phyloP scores from a whole-genome alignment of 2,888 invertebrate species.

The Clivina fossor region DNA sequence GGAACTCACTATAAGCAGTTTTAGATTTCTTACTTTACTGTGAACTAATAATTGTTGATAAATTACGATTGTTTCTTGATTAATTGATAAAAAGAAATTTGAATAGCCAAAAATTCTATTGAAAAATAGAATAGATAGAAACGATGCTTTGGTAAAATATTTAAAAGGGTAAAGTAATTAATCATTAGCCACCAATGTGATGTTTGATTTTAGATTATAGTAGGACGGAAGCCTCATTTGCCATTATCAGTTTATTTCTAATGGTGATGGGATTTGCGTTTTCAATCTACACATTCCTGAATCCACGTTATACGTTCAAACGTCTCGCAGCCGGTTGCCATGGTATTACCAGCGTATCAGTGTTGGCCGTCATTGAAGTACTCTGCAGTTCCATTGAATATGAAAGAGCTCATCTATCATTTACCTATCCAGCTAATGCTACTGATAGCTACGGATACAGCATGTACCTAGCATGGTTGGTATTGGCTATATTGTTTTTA shows the following conservation, averaged over 20 bases:
- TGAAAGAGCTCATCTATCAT: conserved; percentile 65
- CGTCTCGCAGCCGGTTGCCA: conserved; percentile 82
- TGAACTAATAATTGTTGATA: no score
- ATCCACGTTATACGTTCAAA: conserved; percentile 88
- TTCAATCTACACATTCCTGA: conserved; percentile 79
- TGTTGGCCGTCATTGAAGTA: conserved; percentile 81
- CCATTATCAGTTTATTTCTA: conserved; percentile 76
- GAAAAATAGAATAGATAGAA: no score
- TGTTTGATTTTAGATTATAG: conserved; percentile 68
- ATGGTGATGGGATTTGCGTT: conserved; percentile 82
- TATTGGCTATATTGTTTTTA: conserved; percentile 4
- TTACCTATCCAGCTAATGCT: conserved; percentile 68
- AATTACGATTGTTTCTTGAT: not conserved
- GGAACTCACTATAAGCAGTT: no score
- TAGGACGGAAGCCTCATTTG: conserved; percentile 81
- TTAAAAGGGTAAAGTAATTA: not conserved
- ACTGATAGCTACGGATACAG: conserved; percentile 72
- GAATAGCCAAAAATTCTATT: not conserved
- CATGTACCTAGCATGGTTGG: conserved; percentile 67
- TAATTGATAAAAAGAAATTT: not conserved
- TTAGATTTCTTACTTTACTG: no score
- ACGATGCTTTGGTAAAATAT: no score
- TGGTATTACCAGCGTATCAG: conserved; percentile 79
- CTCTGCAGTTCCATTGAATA: conserved; percentile 72
- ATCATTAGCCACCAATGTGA: not conserved